Evolutionary conservation across 2,113 vertebrate species (phyloP).

Genomic region (Bombycilla garrulus): DNA sequence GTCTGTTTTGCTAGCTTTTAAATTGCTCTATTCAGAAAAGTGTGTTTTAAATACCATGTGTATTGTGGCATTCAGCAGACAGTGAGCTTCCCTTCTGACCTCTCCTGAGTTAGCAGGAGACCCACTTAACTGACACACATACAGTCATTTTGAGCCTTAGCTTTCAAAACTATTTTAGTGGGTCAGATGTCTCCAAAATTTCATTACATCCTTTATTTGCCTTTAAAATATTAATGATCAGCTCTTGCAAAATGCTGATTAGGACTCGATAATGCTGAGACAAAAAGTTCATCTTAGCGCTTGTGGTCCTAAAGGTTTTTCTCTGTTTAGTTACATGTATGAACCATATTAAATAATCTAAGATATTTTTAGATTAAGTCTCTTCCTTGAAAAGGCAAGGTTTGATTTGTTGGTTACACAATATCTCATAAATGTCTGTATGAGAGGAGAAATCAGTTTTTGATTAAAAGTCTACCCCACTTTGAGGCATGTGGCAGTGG

Average conservation of each 20-base stretch:
- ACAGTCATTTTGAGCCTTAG: constrained; percentile 2
- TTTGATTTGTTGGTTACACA: neutral
- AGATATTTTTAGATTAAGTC: constrained; percentile 10
- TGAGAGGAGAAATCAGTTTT: neutral
- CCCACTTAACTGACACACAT: constrained; percentile 29
- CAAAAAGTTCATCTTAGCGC: neutral
- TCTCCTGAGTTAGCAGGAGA: constrained; percentile 9
- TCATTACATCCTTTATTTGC: constrained; percentile 53
- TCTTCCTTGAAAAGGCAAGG: neutral
- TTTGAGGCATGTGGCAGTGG: neutral
- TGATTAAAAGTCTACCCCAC: neutral
- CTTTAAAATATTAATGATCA: constrained; percentile 61
- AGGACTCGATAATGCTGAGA: constrained; percentile 48
- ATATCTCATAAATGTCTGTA: neutral
- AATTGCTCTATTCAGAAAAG: neutral
- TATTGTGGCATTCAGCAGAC: neutral
- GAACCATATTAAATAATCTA: constrained; percentile 19
- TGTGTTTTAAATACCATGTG: neutral
- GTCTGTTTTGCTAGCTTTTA: constrained; percentile 12
- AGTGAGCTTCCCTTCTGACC: constrained; percentile 15
- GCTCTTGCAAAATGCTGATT: constrained; percentile 39
- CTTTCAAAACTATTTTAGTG: constrained; percentile 60
- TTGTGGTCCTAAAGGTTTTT: neutral
- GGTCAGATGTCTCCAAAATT: constrained; percentile 57
- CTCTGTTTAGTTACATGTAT: constrained; percentile 13